Evolutionary conservation across 2,113 vertebrate genomes (phyloP).

Genomic region (Elephas maximus): DNA sequence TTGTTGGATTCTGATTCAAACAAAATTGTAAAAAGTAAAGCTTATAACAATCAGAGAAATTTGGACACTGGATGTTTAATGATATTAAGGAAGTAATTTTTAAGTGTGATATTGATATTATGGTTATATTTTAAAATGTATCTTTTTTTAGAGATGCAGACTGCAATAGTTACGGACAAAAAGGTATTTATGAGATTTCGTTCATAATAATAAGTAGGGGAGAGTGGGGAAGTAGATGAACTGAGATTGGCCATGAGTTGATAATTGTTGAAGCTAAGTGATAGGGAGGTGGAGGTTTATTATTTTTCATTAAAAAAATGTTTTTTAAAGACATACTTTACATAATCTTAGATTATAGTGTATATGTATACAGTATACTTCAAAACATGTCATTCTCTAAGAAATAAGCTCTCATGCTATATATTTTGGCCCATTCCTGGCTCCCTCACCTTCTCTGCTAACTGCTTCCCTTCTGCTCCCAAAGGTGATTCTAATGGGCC

Average conservation of each 20-base stretch:
- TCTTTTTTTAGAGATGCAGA: neutral
- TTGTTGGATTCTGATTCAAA: neutral
- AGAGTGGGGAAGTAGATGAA: neutral
- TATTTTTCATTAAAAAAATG: neutral
- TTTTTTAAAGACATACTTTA: neutral
- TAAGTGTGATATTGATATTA: neutral
- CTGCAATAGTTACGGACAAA: neutral
- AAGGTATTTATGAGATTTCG: neutral
- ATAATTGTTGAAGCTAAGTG: neutral
- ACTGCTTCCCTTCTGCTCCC: neutral
- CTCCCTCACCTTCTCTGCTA: neutral
- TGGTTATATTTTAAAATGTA: neutral
- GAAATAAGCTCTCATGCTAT: neutral
- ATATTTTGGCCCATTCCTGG: neutral
- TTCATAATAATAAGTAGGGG: neutral
- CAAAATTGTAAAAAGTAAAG: neutral
- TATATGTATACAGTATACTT: neutral
- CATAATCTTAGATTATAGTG: neutral
- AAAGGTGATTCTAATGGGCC: neutral
- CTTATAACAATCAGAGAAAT: neutral
- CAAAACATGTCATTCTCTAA: conserved; percentile 1
- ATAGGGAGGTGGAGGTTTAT: neutral
- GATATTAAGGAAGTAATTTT: conserved; percentile 13
- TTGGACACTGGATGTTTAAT: neutral
- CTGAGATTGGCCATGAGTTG: neutral